These are phyloP conservation scores for Schizopygopsis pylzovi DNA, from an alignment of 2,797 vertebrate genomes.

Conservation along the genomic window DNA sequence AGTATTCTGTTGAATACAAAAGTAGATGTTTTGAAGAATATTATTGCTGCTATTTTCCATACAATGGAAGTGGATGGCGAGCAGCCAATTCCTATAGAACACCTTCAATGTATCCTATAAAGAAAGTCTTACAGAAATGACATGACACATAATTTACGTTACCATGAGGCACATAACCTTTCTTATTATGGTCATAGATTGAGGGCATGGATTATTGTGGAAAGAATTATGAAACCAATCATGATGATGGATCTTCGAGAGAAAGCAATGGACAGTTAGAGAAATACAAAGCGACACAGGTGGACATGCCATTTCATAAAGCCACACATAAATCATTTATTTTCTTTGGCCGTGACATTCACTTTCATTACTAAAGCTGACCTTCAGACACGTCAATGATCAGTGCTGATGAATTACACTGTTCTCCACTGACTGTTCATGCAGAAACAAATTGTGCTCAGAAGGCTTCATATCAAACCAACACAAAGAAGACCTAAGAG, in stretches of 20 bases:
- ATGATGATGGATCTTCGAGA: slow-evolving; percentile 30
- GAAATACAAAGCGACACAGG: neutral
- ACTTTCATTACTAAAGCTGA: slow-evolving; percentile 23
- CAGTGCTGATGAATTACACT: slow-evolving; percentile 31
- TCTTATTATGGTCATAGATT: neutral
- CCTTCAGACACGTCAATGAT: slow-evolving; percentile 18
- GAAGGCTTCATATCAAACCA: neutral
- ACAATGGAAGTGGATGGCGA: neutral
- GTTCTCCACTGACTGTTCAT: neutral
- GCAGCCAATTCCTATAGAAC: neutral
- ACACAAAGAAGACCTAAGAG: neutral
- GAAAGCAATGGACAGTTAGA: neutral
- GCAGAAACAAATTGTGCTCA: neutral
- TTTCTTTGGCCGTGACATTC: neutral
- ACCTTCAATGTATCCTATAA: neutral
- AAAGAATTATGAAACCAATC: slow-evolving; percentile 24
- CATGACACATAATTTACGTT: neutral
- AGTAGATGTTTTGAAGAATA: slow-evolving; percentile 5
- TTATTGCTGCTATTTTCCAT: neutral
- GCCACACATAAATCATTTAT: neutral
- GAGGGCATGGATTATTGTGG: neutral
- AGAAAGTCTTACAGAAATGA: neutral
- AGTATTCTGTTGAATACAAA: neutral
- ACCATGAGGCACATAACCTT: neutral
- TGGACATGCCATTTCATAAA: slow-evolving; percentile 15